phyloP scores from a whole-genome alignment of 2,888 invertebrate genomes.

The Luperina testacea region DNA sequence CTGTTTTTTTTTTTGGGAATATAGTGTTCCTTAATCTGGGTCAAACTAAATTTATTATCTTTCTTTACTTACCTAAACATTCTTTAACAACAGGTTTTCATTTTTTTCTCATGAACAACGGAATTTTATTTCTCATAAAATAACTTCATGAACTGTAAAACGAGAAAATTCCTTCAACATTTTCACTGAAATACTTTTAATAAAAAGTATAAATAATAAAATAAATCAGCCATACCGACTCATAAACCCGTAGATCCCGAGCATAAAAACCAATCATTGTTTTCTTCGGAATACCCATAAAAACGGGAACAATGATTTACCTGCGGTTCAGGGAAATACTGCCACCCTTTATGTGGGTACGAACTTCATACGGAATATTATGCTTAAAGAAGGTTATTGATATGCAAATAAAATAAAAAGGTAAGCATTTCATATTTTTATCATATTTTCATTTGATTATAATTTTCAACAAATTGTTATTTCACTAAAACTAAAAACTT shows the following conservation, averaged over 20 bases:
- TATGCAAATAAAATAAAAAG: slow-evolving; percentile 16
- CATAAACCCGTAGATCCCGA: slow-evolving; percentile 58
- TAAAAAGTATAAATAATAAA: slow-evolving; percentile 48
- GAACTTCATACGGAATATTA: slow-evolving; percentile 28
- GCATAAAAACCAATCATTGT: slow-evolving; percentile 57
- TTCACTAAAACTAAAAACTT: too few relatives aligned
- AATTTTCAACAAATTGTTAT: background rate
- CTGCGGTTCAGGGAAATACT: slow-evolving; percentile 45
- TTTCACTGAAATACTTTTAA: slow-evolving; percentile 28
- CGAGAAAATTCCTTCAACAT: background rate
- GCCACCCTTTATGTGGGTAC: slow-evolving; percentile 12
- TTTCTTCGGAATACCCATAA: slow-evolving; percentile 65
- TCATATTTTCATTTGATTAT: background rate
- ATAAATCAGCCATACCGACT: slow-evolving; percentile 34
- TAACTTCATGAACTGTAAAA: background rate
- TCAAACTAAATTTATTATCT: background rate
- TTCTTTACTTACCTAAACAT: background rate
- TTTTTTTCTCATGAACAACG: background rate
- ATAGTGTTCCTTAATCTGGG: background rate
- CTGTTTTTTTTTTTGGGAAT: background rate
- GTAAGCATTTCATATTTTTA: background rate
- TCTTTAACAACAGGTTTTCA: background rate
- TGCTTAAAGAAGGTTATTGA: slow-evolving; percentile 14
- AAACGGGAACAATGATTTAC: slow-evolving; percentile 61
- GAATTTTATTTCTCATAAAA: background rate